Evolutionary conservation across 2,888 invertebrate species (phyloP).

Genomic region (Atethmia centrago): DNA sequence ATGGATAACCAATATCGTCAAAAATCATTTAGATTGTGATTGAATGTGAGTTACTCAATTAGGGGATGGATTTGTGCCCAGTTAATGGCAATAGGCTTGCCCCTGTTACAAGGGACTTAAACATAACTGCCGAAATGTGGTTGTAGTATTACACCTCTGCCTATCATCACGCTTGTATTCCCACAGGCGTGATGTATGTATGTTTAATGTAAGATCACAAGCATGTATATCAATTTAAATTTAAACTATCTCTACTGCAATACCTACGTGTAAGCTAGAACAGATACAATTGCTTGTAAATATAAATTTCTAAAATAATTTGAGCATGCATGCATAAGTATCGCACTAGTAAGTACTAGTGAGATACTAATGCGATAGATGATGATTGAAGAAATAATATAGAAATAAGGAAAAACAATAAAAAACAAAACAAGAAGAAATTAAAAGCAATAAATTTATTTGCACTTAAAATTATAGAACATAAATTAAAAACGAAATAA

Average conservation of each 20-base stretch:
- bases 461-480: conserved; percentile 85
- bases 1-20: no score
- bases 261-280: not conserved
- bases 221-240: not conserved
- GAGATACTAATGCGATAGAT: not conserved
- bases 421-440: conserved; percentile 76
- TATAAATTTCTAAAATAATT: not conserved
- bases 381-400: not conserved
- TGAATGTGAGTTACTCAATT: no score
- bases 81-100: not conserved
- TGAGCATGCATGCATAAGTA: no score
- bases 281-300: not conserved
- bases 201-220: not conserved
- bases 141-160: not conserved
- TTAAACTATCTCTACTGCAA: not conserved
- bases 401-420: conserved; percentile 31
- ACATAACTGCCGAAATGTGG: not conserved
- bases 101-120: not conserved
- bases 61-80: not conserved
- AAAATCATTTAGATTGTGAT: no score
- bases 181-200: not conserved
- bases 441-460: conserved; percentile 89
- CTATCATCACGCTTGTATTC: no score
- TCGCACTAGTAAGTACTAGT: not conserved
- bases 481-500: conserved; percentile 90